phyloP scores from a whole-genome alignment of 2,113 vertebrate species.

The Cercocebus atys region DNA sequence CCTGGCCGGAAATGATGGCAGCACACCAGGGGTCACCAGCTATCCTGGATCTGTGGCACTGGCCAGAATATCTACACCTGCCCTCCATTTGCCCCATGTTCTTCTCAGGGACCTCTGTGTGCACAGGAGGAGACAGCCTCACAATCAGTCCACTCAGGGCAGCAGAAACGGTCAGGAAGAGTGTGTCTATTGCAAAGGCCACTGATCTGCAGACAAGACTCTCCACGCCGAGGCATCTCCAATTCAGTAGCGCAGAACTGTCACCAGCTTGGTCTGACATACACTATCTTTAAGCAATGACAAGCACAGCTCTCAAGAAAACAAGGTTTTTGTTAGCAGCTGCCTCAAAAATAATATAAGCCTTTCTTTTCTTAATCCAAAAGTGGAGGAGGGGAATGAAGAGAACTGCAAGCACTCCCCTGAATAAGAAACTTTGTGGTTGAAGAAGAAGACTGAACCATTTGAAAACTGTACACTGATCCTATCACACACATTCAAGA shows the following conservation, averaged over 20 bases:
- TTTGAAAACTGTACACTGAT: slow-evolving; percentile 14
- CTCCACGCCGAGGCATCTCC: not conserved
- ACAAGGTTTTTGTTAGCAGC: slow-evolving; percentile 61
- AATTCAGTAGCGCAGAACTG: not conserved
- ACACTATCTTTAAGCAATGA: not conserved
- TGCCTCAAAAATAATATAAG: slow-evolving; percentile 59
- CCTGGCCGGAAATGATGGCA: not conserved
- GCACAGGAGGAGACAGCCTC: not conserved
- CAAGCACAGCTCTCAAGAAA: slow-evolving; percentile 50
- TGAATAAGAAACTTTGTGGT: slow-evolving; percentile 46
- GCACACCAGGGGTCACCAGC: not conserved
- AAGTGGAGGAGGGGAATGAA: not conserved
- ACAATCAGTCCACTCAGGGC: not conserved
- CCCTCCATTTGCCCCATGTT: not conserved
- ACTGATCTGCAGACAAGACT: not conserved
- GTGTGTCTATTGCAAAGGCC: not conserved
- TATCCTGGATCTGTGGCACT: not conserved
- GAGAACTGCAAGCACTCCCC: not conserved
- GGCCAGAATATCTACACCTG: not conserved
- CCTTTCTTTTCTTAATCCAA: slow-evolving; percentile 49
- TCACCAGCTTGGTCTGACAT: not conserved
- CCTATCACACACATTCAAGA: not conserved
- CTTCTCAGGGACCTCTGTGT: not conserved
- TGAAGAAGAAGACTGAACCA: not conserved
- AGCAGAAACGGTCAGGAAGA: no score